These are phyloP conservation scores for Mythimna ferrago DNA, from an alignment of 2,888 invertebrate species.

Conservation along the genomic window DNA sequence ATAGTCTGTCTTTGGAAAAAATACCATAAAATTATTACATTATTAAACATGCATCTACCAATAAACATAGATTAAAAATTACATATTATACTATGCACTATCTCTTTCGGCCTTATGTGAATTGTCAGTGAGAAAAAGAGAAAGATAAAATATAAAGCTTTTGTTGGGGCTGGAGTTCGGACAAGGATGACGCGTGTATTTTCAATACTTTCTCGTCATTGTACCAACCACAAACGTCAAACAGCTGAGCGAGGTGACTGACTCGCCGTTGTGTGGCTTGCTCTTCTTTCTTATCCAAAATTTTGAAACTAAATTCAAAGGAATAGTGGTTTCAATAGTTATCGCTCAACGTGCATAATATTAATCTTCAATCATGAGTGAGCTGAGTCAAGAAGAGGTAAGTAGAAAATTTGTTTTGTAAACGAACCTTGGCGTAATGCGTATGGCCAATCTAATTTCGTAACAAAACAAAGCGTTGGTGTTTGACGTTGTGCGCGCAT, in stretches of 20 bases:
- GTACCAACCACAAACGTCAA: slow-evolving; percentile 85
- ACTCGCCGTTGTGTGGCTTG: slow-evolving; percentile 88
- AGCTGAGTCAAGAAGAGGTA: slow-evolving; percentile 97
- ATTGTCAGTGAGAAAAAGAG: slow-evolving; percentile 34
- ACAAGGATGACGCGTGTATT: slow-evolving; percentile 89
- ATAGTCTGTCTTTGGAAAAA: slow-evolving; percentile 1
- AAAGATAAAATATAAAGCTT: slow-evolving; percentile 36
- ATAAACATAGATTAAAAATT: slow-evolving; percentile 22
- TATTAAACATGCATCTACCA: not conserved
- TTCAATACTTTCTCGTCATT: slow-evolving; percentile 89
- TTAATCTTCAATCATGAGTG: slow-evolving; percentile 92
- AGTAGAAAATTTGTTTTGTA: slow-evolving; percentile 87
- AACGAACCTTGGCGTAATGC: slow-evolving; percentile 85
- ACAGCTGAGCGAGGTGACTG: slow-evolving; percentile 90
- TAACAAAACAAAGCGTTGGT: slow-evolving; percentile 90
- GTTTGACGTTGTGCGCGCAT: slow-evolving; percentile 77
- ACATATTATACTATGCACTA: slow-evolving; percentile 2
- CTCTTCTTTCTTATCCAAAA: slow-evolving; percentile 80
- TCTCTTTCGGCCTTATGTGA: slow-evolving; percentile 38
- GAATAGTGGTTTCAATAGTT: slow-evolving; percentile 75
- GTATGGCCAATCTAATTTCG: slow-evolving; percentile 89
- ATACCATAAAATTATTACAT: not conserved
- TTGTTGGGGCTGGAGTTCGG: slow-evolving; percentile 57
- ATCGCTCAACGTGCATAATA: slow-evolving; percentile 70
- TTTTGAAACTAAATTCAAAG: slow-evolving; percentile 77